These are phyloP conservation scores for Phaonia tiefii DNA, from an alignment of 2,888 invertebrate species.

Conservation along the genomic window DNA sequence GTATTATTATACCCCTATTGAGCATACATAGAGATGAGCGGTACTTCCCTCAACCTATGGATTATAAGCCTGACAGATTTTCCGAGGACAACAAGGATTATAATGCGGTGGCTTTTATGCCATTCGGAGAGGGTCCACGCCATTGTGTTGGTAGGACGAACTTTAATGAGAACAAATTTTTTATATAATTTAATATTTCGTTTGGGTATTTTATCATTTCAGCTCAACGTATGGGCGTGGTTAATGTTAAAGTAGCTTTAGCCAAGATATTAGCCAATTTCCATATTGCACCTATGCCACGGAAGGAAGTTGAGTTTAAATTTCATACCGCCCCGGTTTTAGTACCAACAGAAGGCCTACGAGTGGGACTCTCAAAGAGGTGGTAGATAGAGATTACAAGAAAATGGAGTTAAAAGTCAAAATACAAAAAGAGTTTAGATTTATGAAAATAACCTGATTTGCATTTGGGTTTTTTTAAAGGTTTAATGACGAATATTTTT, in stretches of 20 bases:
- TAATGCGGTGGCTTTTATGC: slow-evolving; percentile 75
- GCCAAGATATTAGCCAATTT: slow-evolving; percentile 69
- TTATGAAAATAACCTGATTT: too few species aligned
- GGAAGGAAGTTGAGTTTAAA: slow-evolving; percentile 69
- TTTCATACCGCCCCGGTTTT: slow-evolving; percentile 54
- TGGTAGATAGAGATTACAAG: not conserved
- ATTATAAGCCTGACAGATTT: slow-evolving; percentile 79
- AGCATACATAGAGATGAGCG: slow-evolving; percentile 78
- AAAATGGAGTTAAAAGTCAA: too few species aligned
- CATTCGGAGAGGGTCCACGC: slow-evolving; percentile 80
- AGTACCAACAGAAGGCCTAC: slow-evolving; percentile 68
- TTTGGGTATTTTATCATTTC: slow-evolving; percentile 14
- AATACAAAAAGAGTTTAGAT: too few species aligned
- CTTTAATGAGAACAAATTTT: not conserved
- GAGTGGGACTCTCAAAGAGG: slow-evolving; percentile 65
- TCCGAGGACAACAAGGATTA: slow-evolving; percentile 71
- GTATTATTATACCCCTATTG: slow-evolving; percentile 76
- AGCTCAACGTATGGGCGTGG: slow-evolving; percentile 70
- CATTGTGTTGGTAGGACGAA: slow-evolving; percentile 78
- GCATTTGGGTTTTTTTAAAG: too few species aligned
- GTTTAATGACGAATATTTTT: too few species aligned
- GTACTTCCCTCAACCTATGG: slow-evolving; percentile 79
- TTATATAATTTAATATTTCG: not conserved
- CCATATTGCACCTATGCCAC: slow-evolving; percentile 63
- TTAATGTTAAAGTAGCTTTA: slow-evolving; percentile 70